A percentile compares a stretch with the other conserved stretches of the same genome.
phyloP scores from a whole-genome alignment of 23 tunicate genomes.

The Phallusia fumigata region DNA sequence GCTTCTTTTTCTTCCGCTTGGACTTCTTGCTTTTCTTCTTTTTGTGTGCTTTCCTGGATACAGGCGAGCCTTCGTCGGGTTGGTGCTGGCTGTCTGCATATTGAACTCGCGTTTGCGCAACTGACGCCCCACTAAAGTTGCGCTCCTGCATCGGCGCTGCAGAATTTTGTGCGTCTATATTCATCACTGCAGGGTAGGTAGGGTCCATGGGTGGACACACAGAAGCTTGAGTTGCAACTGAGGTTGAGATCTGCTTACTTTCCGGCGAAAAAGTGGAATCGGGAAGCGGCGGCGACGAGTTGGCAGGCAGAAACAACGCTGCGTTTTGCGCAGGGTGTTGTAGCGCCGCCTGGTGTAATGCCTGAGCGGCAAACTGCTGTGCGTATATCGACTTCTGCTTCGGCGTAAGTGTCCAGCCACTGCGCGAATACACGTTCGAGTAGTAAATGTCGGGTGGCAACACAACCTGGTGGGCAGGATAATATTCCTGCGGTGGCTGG shows the following conservation, averaged over 20 bases:
- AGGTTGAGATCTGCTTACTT: background rate
- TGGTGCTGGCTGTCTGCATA: no score
- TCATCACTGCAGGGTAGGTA: no score
- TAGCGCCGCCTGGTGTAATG: background rate
- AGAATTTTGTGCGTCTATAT: background rate
- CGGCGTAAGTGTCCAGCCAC: conserved; percentile 14
- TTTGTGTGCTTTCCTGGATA: background rate
- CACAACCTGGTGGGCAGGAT: background rate
- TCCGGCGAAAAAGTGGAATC: conserved; percentile 6
- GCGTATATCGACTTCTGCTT: background rate
- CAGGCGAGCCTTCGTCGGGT: background rate
- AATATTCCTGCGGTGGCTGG: background rate
- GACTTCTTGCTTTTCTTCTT: conserved; percentile 14
- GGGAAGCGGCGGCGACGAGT: background rate
- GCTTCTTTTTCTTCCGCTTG: conserved; percentile 46
- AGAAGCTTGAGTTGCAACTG: background rate
- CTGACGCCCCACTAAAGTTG: background rate
- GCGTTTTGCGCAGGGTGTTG: background rate
- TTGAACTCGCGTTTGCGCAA: background rate
- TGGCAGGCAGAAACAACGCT: background rate
- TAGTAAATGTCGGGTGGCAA: conserved; percentile 7
- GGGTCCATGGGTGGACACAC: background rate
- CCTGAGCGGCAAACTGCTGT: background rate
- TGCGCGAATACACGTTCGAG: background rate
- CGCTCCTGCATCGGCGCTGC: background rate